These are phyloP conservation scores for Cyanoliseus patagonus DNA, from an alignment of 2,113 vertebrate genomes.

Conservation along the genomic window DNA sequence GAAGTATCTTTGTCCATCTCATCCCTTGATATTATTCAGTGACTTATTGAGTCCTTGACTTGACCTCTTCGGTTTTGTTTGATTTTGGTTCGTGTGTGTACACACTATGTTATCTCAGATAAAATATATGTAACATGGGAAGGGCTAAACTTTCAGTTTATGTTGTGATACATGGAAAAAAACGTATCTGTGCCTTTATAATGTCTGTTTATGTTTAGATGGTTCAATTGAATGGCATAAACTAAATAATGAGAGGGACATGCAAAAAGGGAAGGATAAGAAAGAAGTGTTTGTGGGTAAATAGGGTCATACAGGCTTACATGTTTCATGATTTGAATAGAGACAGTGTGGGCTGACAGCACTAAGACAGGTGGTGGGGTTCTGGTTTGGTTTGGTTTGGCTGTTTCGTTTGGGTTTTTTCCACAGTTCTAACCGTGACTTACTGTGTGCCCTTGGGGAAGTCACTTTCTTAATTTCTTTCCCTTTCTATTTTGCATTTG, in stretches of 20 bases:
- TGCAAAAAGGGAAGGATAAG: not conserved
- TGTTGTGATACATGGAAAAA: not conserved
- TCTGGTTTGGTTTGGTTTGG: not conserved
- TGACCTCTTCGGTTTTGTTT: not conserved
- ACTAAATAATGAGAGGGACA: not conserved
- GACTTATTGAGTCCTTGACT: not conserved
- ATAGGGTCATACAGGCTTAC: not conserved
- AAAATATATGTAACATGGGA: not conserved
- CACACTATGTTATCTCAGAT: not conserved
- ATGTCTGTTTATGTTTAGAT: not conserved
- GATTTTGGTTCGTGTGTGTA: not conserved
- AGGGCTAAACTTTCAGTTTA: not conserved
- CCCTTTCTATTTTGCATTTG: not conserved
- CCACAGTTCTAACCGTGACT: not conserved
- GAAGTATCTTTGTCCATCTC: not conserved
- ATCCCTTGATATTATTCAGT: not conserved
- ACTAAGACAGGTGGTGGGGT: not conserved
- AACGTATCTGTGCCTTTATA: not conserved
- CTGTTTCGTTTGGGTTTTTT: not conserved
- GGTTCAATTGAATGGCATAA: not conserved
- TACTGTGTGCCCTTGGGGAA: not conserved
- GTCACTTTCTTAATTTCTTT: not conserved
- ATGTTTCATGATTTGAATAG: not conserved
- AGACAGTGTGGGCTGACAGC: not conserved
- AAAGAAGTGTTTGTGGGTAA: not conserved